phyloP scores from a whole-genome alignment of 2,113 vertebrate genomes.

The Xyrauchen texanus region DNA sequence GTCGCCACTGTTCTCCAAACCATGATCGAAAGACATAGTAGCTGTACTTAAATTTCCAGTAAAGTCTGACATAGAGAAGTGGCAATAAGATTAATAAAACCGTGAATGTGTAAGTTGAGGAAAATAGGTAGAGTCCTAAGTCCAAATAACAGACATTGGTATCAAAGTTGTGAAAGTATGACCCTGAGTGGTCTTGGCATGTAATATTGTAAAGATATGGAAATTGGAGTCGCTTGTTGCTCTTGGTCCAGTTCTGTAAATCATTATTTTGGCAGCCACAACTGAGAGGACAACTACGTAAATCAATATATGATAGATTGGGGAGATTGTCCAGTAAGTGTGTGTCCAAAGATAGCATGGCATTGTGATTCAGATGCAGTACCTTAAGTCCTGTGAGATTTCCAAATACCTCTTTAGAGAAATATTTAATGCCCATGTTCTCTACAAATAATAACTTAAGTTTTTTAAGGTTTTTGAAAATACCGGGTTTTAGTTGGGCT shows the following conservation, averaged over 20 bases:
- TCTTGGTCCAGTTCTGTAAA: conserved; percentile 69
- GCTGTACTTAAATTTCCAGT: conserved; percentile 81
- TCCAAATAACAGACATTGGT: conserved; percentile 77
- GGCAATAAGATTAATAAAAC: conserved; percentile 73
- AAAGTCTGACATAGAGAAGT: conserved; percentile 73
- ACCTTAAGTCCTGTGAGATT: conserved; percentile 73
- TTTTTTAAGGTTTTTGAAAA: conserved; percentile 79
- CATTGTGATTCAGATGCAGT: conserved; percentile 77
- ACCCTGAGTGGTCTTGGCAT: conserved; percentile 52
- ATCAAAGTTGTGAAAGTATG: conserved; percentile 75
- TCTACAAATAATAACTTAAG: conserved; percentile 73
- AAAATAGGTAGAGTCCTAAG: conserved; percentile 72
- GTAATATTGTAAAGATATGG: conserved; percentile 69
- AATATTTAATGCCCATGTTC: conserved; percentile 78
- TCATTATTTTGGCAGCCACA: conserved; percentile 74
- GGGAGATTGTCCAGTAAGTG: conserved; percentile 65
- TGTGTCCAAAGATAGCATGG: conserved; percentile 68
- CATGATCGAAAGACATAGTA: conserved; percentile 80
- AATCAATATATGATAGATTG: conserved; percentile 77
- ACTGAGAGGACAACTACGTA: conserved; percentile 78
- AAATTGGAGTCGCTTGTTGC: conserved; percentile 71
- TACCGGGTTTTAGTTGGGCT: conserved; percentile 68
- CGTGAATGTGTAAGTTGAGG: conserved; percentile 63
- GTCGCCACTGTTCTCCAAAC: conserved; percentile 78
- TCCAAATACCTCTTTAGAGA: conserved; percentile 78